Base-by-base conservation (phyloP, 2,113 vertebrate genomes). In the Cheirogaleus medius region DNA sequence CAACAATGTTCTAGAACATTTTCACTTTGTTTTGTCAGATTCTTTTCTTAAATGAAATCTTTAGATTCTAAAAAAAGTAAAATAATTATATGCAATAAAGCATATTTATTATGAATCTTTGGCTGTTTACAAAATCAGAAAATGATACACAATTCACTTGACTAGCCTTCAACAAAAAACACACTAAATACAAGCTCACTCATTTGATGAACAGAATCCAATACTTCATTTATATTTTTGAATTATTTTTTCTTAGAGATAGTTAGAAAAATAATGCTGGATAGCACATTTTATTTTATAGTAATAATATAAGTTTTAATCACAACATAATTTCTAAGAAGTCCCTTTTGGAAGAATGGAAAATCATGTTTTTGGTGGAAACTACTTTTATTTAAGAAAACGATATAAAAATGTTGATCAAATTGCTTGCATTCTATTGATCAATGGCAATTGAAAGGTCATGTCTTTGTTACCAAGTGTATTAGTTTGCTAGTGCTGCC, bases 51-150 rank as follows among this genome's bases (percentile, higher is more conserved):
- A 95, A 71, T 37, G 6, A 92, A 73, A 85, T 71, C 4, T 64
- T 77, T 91, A n/a, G 37, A 54, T 81, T 91, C 14, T 89, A 52
- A 85, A 3, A 73, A 92, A 74, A 78, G 14, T 78, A 90, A 97
- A 86, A 37, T 18, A 23, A 3, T 52, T 17, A 52, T n/a, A 42
- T 80, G 10, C 42, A 87, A 37, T 49, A 86, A 85, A 47, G 25
- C 15, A 52, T 1, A 90, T 66, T 63, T 94, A 37, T 60, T 64
- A 44, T n/a, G 47, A 78, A 49, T 82, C 34, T 7, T 63, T 94
- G 52, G 10, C 17, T 94, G 3, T 91, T 87, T 83, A 68, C 6
- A 87, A 37, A 91, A 54, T 68, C 7, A 91, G 44, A 80, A 8
- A 44, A 78, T 63, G 8, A 17, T 76, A 4, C 47, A 1, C 29